Conservation (phyloP, 1,140 invertebrate species). For the Neelides sp. region DNA sequence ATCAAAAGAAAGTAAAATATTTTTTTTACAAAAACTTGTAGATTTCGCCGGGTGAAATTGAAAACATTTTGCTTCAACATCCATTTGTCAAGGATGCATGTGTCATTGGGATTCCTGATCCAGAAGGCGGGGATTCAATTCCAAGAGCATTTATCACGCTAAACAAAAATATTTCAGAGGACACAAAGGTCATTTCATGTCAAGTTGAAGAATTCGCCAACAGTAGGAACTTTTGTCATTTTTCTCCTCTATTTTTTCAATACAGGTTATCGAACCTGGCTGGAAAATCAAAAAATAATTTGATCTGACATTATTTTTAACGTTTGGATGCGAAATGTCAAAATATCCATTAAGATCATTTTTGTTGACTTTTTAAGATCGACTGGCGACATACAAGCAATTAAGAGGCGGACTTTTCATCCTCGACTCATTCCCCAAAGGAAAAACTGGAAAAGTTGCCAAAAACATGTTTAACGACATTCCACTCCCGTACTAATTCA, state of each 20-base stretch:
- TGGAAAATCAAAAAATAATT: too few species aligned
- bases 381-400: constrained; percentile 18
- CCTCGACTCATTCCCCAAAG: constrained; percentile 5
- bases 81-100: constrained; percentile 37
- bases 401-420: constrained; percentile 20
- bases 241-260: too few species aligned
- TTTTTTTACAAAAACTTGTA: constrained; percentile 3
- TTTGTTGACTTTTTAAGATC: neutral
- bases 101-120: constrained; percentile 39
- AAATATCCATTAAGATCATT: too few species aligned
- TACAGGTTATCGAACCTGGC: too few species aligned
- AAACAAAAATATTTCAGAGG: constrained; percentile 33
- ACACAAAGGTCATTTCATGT: constrained; percentile 3
- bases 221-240: too few species aligned
- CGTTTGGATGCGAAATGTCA: too few species aligned
- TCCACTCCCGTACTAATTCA: too few species aligned
- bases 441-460: constrained; percentile 20
- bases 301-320: too few species aligned
- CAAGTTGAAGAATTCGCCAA: constrained; percentile 10
- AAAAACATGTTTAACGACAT: too few species aligned
- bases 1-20: neutral
- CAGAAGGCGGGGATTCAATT: constrained; percentile 30
- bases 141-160: constrained; percentile 22
- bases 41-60: constrained; percentile 32
- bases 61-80: constrained; percentile 34